A percentile compares a stretch with the other conserved stretches of the same genome.
Conservation (phyloP, 2,888 invertebrate genomes). For the Drosophila mimetica region DNA sequence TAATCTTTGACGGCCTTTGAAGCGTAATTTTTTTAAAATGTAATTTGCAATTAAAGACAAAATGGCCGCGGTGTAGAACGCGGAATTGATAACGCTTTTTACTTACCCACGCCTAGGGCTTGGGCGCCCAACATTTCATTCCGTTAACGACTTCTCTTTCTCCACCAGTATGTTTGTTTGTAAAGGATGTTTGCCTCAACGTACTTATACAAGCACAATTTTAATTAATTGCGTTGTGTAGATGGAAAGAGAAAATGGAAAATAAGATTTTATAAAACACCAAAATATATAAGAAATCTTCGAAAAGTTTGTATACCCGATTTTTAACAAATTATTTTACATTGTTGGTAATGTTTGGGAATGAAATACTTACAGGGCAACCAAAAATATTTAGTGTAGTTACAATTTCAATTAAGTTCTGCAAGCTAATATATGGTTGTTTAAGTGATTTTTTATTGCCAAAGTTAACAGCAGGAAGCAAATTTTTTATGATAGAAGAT, state of each 20-base stretch:
- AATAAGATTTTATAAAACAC: constrained; percentile 3
- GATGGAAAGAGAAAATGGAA: constrained; percentile 19
- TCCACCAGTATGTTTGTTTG: constrained; percentile 43
- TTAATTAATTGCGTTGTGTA: constrained; percentile 72
- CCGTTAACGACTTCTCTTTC: constrained; percentile 53
- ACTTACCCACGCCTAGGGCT: constrained; percentile 54
- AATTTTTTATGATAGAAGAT: constrained; percentile 76
- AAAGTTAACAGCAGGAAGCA: constrained; percentile 70
- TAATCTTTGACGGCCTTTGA: constrained; percentile 70
- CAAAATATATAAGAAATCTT: neutral
- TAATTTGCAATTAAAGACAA: constrained; percentile 81
- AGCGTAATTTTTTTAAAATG: constrained; percentile 79
- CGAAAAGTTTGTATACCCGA: neutral
- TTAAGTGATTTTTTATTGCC: constrained; percentile 73
- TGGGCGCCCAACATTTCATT: constrained; percentile 55
- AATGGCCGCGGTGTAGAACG: constrained; percentile 43
- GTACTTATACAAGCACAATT: constrained; percentile 76
- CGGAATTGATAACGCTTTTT: constrained; percentile 28
- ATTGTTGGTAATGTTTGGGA: neutral
- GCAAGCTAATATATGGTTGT: constrained; percentile 34
- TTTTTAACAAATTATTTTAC: neutral
- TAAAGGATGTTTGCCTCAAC: constrained; percentile 83
- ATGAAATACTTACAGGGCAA: too few relatives aligned
- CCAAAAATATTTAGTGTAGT: neutral
- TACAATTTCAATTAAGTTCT: constrained; percentile 60